These are phyloP conservation scores for Bufo gargarizans DNA, from an alignment of 2,113 vertebrate genomes.

Conservation along the genomic window DNA sequence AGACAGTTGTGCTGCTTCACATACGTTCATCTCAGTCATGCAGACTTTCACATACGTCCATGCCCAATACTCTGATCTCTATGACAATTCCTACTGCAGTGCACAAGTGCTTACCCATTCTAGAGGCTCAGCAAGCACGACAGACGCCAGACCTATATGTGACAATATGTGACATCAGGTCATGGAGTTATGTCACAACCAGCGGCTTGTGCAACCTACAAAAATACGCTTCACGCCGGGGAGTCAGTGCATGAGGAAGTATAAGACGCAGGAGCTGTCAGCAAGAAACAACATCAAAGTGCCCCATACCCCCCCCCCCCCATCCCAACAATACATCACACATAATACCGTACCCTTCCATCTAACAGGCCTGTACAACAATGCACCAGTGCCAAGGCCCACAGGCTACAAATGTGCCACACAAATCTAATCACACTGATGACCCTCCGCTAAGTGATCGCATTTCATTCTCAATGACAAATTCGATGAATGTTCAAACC, in stretches of 20 bases:
- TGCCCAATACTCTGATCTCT: too few species aligned
- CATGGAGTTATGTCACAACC: background rate
- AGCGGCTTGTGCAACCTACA: slow-evolving; percentile 6
- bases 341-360: background rate
- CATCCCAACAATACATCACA: background rate
- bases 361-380: background rate
- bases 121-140: background rate
- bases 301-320: background rate
- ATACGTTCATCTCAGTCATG: background rate
- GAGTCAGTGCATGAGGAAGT: background rate
- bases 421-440: background rate
- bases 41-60: too few species aligned
- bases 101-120: background rate
- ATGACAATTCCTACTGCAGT: background rate
- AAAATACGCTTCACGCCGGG: background rate
- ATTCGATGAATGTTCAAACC: background rate
- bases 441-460: background rate
- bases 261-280: slow-evolving; percentile 4
- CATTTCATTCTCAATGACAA: background rate
- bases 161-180: background rate
- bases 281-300: background rate
- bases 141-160: background rate
- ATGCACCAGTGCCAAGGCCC: background rate
- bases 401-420: background rate
- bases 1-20: background rate